phyloP scores from a whole-genome alignment of 2,113 vertebrate genomes.

The Brevimyrus niger region DNA sequence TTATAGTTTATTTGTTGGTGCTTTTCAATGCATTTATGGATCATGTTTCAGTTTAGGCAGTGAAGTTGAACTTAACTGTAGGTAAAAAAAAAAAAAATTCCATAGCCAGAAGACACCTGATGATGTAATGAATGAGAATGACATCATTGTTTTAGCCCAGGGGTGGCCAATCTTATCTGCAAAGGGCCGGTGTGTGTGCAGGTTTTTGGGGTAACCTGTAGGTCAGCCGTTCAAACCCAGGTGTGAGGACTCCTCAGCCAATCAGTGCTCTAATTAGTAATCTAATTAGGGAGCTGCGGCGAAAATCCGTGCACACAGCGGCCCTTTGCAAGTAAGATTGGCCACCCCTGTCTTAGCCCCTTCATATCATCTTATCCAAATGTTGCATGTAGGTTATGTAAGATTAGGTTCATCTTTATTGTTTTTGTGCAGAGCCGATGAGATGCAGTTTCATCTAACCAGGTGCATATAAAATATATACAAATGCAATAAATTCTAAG shows the following conservation, averaged over 20 bases:
- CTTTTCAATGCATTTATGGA: not conserved
- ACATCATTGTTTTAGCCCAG: not conserved
- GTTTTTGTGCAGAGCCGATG: not conserved
- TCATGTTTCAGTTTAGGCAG: not conserved
- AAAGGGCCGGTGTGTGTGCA: too few species aligned
- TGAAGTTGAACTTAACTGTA: not conserved
- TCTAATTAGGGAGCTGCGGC: too few species aligned
- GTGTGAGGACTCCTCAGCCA: too few species aligned
- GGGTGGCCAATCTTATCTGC: too few species aligned
- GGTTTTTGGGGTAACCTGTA: too few species aligned
- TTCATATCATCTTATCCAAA: not conserved
- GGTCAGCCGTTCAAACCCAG: too few species aligned
- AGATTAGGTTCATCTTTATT: not conserved
- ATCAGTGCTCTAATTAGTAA: too few species aligned
- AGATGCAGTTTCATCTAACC: not conserved
- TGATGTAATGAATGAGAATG: not conserved
- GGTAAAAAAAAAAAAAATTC: not conserved
- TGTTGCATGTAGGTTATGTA: not conserved
- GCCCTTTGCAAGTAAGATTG: too few species aligned
- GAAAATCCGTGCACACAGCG: too few species aligned
- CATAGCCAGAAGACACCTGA: not conserved
- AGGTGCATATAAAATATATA: not conserved
- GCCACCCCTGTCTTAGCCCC: not conserved
- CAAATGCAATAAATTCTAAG: not conserved
- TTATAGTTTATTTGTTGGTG: not conserved